Evolutionary conservation across 2,113 vertebrate species (phyloP).

Genomic region (Microcebus tavaratra): DNA sequence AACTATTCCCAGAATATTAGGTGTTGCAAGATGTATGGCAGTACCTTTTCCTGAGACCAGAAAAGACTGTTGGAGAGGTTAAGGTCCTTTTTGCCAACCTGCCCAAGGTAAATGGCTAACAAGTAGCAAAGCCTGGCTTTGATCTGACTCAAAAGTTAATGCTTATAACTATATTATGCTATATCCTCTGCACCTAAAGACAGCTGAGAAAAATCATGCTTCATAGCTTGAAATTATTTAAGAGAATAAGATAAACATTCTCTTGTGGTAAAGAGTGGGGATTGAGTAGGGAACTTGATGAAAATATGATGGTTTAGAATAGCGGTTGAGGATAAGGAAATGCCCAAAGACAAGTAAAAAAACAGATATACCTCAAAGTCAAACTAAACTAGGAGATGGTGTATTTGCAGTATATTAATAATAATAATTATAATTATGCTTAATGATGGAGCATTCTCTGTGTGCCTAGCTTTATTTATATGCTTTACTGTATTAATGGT

Average conservation of each 20-base stretch:
- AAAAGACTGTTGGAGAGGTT: not conserved
- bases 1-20: not conserved
- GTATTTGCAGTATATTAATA: not conserved
- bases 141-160: not conserved
- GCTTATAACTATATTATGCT: not conserved
- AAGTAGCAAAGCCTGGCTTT: not conserved
- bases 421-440: not conserved
- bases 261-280: not conserved
- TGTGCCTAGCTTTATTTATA: not conserved
- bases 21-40: not conserved
- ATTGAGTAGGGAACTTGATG: not conserved
- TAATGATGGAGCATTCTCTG: not conserved
- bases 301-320: not conserved
- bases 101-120: not conserved
- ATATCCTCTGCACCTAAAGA: not conserved
- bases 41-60: not conserved
- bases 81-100: not conserved
- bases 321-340: not conserved
- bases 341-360: not conserved
- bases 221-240: not conserved
- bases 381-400: not conserved
- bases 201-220: not conserved
- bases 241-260: not conserved
- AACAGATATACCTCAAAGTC: not conserved
- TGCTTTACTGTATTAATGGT: not conserved